Percentiles rank a stretch among this genome's conserved stretches.
phyloP scores from a whole-genome alignment of 2,888 invertebrate genomes.

The Thyatira batis region DNA sequence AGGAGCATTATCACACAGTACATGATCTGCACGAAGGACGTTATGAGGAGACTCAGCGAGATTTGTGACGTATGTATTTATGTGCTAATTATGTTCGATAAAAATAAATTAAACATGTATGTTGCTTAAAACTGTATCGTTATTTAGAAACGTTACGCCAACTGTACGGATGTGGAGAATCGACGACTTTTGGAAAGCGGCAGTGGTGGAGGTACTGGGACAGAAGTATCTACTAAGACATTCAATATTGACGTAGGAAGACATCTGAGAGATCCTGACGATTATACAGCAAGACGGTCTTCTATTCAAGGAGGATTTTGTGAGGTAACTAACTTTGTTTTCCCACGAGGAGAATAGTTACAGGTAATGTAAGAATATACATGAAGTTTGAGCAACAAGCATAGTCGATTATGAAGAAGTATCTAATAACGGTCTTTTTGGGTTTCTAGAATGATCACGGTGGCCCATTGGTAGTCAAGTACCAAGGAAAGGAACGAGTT shows the following conservation, averaged over 20 bases:
- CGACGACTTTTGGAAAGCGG: constrained; percentile 36
- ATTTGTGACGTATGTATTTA: constrained; percentile 61
- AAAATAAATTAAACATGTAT: background rate
- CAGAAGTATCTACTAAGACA: constrained; percentile 26
- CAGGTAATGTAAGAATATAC: too few relatives aligned
- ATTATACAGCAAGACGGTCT: constrained; percentile 65
- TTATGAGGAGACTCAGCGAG: constrained; percentile 70
- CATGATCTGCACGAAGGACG: constrained; percentile 76
- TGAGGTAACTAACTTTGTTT: constrained; percentile 49
- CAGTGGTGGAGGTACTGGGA: constrained; percentile 22
- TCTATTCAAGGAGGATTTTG: constrained; percentile 68
- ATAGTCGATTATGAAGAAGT: background rate
- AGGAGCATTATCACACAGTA: constrained; percentile 67
- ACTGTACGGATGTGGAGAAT: constrained; percentile 69
- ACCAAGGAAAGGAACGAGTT: constrained; percentile 62
- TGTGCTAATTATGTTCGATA: background rate
- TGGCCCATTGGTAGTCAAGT: constrained; percentile 67
- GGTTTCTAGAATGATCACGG: constrained; percentile 68
- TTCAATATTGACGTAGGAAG: constrained; percentile 62
- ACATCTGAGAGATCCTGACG: constrained; percentile 65
- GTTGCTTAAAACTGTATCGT: background rate
- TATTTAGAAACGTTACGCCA: constrained; percentile 70
- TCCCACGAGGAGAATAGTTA: background rate
- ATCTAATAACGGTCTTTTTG: background rate
- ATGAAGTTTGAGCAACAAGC: too few relatives aligned